phyloP scores from a whole-genome alignment of 2,888 invertebrate genomes.

The Pristionchus fissidentatus region DNA sequence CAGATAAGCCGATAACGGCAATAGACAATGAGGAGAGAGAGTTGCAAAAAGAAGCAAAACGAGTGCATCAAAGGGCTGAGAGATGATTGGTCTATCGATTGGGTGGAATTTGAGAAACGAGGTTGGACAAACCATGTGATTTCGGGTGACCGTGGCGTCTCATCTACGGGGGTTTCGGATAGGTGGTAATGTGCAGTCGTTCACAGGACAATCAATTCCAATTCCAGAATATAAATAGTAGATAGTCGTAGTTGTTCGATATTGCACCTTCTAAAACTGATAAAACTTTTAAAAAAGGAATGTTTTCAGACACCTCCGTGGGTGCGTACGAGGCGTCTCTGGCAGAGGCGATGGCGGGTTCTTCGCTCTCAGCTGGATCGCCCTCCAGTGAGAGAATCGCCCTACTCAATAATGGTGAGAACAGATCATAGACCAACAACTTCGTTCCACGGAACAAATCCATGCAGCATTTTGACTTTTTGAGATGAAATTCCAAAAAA shows the following conservation, averaged over 20 bases:
- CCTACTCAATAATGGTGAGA: slow-evolving; percentile 43
- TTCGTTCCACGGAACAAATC: not conserved
- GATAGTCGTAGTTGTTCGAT: not conserved
- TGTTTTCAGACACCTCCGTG: not conserved
- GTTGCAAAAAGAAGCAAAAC: not conserved
- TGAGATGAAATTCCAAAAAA: too few species aligned
- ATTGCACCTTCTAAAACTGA: too few species aligned
- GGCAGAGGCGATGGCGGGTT: slow-evolving; percentile 37
- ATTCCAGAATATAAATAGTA: not conserved
- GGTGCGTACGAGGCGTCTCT: slow-evolving; percentile 44
- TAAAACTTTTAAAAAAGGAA: not conserved
- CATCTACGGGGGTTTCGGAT: too few species aligned
- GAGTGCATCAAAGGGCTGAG: not conserved
- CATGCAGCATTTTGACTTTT: not conserved
- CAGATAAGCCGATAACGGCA: slow-evolving; percentile 20
- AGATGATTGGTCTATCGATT: not conserved
- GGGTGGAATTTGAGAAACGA: too few species aligned
- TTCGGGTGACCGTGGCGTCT: too few species aligned
- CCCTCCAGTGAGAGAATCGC: slow-evolving; percentile 35
- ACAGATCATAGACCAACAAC: not conserved
- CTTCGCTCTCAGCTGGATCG: not conserved
- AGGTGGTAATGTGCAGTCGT: too few species aligned
- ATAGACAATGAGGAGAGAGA: slow-evolving; percentile 28
- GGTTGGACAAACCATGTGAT: too few species aligned
- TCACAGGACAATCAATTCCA: too few species aligned